Evolutionary conservation across 2,888 invertebrate species (phyloP).

Genomic region (Parelbella ahira): DNA sequence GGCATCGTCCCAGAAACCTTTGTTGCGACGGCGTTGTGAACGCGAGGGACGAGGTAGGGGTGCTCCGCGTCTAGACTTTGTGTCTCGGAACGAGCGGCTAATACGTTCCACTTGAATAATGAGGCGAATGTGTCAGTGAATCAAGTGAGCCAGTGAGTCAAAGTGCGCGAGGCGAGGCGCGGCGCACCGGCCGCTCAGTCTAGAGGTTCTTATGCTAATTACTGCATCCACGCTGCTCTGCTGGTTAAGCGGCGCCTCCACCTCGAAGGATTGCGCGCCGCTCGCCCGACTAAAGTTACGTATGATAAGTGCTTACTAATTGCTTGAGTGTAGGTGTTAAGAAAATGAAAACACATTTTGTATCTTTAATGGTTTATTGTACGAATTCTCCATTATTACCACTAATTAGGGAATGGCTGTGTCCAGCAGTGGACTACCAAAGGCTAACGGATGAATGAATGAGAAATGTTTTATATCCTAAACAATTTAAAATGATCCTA

Average conservation of each 20-base stretch:
- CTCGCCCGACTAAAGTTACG: slow-evolving; percentile 11
- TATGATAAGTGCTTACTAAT: too few species aligned
- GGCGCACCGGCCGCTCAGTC: slow-evolving; percentile 45
- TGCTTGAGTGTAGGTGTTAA: too few species aligned
- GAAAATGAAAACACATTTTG: too few species aligned
- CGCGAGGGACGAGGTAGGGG: slow-evolving; percentile 17
- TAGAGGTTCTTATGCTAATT: slow-evolving; percentile 66
- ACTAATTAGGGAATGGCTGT: too few species aligned
- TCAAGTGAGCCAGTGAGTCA: slow-evolving; percentile 45
- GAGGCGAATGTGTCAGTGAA: slow-evolving; percentile 41
- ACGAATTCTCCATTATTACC: too few species aligned
- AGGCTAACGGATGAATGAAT: too few species aligned
- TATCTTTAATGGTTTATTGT: too few species aligned
- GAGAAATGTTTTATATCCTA: too few species aligned
- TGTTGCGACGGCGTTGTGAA: slow-evolving; percentile 42
- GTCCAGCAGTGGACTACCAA: too few species aligned
- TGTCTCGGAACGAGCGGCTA: slow-evolving; percentile 33
- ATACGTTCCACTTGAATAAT: slow-evolving; percentile 42
- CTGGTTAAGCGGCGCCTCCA: slow-evolving; percentile 49
- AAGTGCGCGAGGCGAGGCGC: slow-evolving; percentile 44
- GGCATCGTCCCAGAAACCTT: slow-evolving; percentile 63
- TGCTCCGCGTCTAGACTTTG: slow-evolving; percentile 19
- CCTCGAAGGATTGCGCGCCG: slow-evolving; percentile 29
- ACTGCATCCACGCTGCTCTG: slow-evolving; percentile 64
- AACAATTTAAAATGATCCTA: too few species aligned